Percentiles rank a stretch among this genome's conserved stretches.
Evolutionary conservation across 2,888 invertebrate genomes (phyloP).

Genomic region (Tipula lateralis): DNA sequence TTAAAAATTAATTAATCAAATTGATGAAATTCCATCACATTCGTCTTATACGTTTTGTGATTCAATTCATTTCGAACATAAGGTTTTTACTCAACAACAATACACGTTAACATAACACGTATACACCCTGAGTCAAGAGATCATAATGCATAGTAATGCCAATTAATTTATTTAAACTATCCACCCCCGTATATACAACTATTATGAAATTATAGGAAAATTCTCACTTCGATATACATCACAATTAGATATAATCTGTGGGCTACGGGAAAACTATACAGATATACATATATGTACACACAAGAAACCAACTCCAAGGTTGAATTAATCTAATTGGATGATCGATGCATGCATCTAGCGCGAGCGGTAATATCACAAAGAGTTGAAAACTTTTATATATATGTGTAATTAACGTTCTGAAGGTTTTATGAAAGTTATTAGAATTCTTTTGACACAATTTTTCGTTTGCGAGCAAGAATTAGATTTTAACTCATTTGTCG

Average conservation of each 20-base stretch:
- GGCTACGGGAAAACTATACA: not conserved
- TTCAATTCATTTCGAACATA: not conserved
- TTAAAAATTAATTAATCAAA: not conserved
- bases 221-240: not conserved
- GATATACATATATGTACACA: not conserved
- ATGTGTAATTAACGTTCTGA: conserved; percentile 2
- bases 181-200: not conserved
- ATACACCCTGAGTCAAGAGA: not conserved
- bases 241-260: not conserved
- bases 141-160: not conserved
- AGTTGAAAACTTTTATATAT: not conserved
- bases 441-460: conserved; percentile 13
- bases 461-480: not conserved
- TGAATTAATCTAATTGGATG: conserved; percentile 19
- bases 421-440: conserved; percentile 19
- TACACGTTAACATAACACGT: not conserved
- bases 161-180: not conserved
- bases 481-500: not conserved
- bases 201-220: not conserved
- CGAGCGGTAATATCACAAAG: conserved; percentile 16
- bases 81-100: not conserved
- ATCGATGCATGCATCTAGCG: conserved; percentile 3
- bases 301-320: not conserved
- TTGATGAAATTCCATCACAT: not conserved
- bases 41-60: not conserved